Evolutionary conservation across 1,140 invertebrate species (phyloP).

Genomic region (Eulimnadia texana): DNA sequence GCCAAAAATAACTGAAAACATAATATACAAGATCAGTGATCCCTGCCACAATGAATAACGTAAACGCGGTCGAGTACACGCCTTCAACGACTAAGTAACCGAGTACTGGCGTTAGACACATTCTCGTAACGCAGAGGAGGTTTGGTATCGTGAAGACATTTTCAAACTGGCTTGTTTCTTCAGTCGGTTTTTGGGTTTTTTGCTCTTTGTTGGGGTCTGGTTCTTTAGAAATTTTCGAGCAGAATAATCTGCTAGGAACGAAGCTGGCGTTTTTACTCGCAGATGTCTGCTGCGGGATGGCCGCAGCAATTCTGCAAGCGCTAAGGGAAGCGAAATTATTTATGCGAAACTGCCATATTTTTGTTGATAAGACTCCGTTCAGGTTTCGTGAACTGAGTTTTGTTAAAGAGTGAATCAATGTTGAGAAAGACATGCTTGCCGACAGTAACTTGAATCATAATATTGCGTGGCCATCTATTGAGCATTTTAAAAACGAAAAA

Average conservation of each 20-base stretch:
- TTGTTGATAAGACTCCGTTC: background rate
- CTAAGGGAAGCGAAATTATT: no score
- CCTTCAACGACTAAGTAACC: conserved; percentile 67
- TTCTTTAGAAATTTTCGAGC: no score
- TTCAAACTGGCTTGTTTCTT: conserved; percentile 44
- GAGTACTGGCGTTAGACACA: conserved; percentile 67
- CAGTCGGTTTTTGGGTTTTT: background rate
- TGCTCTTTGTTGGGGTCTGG: no score
- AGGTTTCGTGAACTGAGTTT: background rate
- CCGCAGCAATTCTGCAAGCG: no score
- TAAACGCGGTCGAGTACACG: conserved; percentile 54
- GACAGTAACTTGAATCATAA: background rate
- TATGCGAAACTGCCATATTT: no score
- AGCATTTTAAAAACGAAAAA: no score
- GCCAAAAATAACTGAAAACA: conserved; percentile 5
- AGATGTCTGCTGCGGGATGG: no score
- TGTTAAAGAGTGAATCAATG: background rate
- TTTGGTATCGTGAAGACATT: conserved; percentile 90
- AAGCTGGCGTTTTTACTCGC: no score
- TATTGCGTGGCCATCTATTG: background rate
- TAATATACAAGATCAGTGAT: conserved; percentile 63
- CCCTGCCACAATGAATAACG: conserved; percentile 57
- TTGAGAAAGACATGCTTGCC: background rate
- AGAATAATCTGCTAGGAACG: no score
- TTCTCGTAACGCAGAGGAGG: conserved; percentile 65